Conservation (phyloP, 2,113 vertebrate species). For the Pomatostomus ruficeps region DNA sequence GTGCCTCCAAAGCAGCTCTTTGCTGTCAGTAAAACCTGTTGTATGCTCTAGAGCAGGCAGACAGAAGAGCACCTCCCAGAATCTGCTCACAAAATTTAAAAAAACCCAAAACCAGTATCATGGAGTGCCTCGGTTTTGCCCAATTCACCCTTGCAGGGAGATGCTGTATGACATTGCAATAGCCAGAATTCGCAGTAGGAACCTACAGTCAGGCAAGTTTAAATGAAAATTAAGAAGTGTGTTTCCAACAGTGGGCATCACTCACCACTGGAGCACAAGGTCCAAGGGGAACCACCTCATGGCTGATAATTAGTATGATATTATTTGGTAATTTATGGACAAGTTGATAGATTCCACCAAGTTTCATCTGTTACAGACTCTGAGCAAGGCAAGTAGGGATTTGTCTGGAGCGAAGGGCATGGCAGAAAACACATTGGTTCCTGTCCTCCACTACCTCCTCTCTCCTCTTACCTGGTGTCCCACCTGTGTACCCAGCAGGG, state of each 20-base stretch:
- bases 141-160: not conserved
- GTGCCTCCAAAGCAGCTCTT: not conserved
- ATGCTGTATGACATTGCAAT: not conserved
- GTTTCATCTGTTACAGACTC: not conserved
- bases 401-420: not conserved
- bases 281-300: not conserved
- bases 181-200: not conserved
- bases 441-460: not conserved
- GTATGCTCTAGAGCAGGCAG: not conserved
- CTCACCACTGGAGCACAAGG: not conserved
- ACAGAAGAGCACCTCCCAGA: not conserved
- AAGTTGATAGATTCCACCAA: not conserved
- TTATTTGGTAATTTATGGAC: not conserved
- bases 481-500: not conserved
- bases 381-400: not conserved
- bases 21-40: not conserved
- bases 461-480: not conserved
- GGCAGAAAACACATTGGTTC: not conserved
- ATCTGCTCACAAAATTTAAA: not conserved
- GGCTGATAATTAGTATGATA: not conserved
- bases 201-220: not conserved
- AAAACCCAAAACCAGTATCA: rapidly evolving
- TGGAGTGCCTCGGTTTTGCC: not conserved
- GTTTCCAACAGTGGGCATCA: not conserved
- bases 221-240: not conserved